These are phyloP conservation scores for Zosterops hypoxanthus DNA, from an alignment of 2,113 vertebrate species.

Conservation along the genomic window DNA sequence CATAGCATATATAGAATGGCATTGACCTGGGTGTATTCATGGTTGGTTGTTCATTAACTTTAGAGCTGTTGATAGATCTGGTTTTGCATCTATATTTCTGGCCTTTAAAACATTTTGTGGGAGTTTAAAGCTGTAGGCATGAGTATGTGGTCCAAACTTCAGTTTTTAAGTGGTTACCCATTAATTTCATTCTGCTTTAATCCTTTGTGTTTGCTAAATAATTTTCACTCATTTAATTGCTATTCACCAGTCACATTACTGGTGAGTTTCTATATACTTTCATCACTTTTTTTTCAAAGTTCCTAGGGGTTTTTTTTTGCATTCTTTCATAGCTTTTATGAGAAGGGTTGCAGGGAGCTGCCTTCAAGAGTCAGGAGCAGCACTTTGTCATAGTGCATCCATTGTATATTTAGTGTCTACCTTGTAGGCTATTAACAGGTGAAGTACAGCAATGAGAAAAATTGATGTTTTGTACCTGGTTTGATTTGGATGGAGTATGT, in stretches of 20 bases:
- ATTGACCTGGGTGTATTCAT: neutral
- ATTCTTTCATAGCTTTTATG: neutral
- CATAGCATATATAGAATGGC: neutral
- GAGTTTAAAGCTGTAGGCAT: neutral
- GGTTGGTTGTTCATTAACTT: slow-evolving; percentile 12
- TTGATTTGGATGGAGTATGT: neutral
- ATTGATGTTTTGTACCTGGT: neutral
- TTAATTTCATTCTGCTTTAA: neutral
- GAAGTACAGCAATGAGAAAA: neutral
- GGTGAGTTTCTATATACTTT: neutral
- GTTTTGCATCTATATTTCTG: neutral
- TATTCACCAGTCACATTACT: neutral
- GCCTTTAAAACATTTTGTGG: neutral
- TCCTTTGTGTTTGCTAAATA: neutral
- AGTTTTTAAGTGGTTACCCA: neutral
- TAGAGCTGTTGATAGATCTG: neutral
- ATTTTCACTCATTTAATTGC: neutral
- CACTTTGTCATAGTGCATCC: neutral
- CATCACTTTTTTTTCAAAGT: neutral
- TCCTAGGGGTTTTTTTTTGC: neutral
- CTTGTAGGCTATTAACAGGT: neutral
- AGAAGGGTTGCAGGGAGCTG: neutral
- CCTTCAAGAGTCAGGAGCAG: neutral
- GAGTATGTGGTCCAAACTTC: neutral
- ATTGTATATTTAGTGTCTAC: neutral